These are phyloP conservation scores for Hybos culiciformis DNA, from an alignment of 2,888 invertebrate genomes.

Conservation along the genomic window DNA sequence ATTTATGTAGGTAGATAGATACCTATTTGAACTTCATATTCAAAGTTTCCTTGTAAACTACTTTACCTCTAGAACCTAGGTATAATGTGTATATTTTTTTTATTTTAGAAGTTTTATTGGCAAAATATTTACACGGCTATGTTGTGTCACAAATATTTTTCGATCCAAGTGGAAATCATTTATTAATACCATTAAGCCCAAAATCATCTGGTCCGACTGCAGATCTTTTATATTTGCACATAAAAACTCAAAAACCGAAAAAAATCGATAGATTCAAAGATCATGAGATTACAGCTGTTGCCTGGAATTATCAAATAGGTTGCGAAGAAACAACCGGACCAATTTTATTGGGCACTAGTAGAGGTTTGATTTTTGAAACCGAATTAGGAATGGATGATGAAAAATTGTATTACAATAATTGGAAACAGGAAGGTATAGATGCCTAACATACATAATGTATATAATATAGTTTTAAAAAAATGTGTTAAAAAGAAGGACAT, in stretches of 20 bases:
- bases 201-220: slow-evolving; percentile 39
- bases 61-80: too few relatives aligned
- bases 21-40: too few relatives aligned
- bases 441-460: too few relatives aligned
- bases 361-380: slow-evolving; percentile 80
- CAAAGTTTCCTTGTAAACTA: too few relatives aligned
- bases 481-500: too few relatives aligned
- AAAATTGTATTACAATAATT: slow-evolving; percentile 70
- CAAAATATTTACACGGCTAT: slow-evolving; percentile 29
- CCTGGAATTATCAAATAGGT: slow-evolving; percentile 67
- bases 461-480: too few relatives aligned
- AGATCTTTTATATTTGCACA: slow-evolving; percentile 69
- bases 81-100: too few relatives aligned
- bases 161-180: slow-evolving; percentile 77
- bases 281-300: slow-evolving; percentile 81
- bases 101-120: slow-evolving; percentile 27
- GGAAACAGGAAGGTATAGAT: slow-evolving; percentile 76
- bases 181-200: slow-evolving; percentile 55
- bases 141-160: slow-evolving; percentile 36
- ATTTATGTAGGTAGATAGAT: too few relatives aligned
- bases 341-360: slow-evolving; percentile 79
- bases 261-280: slow-evolving; percentile 37
- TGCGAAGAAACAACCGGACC: slow-evolving; percentile 61
- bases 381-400: slow-evolving; percentile 73
- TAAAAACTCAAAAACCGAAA: slow-evolving; percentile 61